These are phyloP conservation scores for Carpatolechia fugitivella DNA, from an alignment of 2,888 invertebrate genomes.

Conservation along the genomic window DNA sequence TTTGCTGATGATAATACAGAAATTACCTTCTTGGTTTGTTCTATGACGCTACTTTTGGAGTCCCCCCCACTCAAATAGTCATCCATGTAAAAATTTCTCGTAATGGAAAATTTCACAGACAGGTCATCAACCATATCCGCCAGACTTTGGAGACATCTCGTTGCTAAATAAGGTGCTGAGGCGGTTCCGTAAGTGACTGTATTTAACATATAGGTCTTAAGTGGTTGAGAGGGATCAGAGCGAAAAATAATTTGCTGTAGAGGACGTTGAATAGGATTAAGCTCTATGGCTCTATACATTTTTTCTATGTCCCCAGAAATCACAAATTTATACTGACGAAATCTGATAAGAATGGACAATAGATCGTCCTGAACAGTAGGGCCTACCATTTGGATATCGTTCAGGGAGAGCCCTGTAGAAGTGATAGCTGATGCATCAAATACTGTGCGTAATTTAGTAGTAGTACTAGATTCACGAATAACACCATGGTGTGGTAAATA, in stretches of 20 bases:
- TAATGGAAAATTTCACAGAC: background rate
- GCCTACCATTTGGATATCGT: background rate
- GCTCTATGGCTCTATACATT: constrained; percentile 8
- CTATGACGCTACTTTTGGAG: background rate
- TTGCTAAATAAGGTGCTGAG: constrained; percentile 23
- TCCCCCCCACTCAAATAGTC: background rate
- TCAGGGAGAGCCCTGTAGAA: background rate
- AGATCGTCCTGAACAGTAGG: constrained; percentile 2
- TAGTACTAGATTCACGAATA: background rate
- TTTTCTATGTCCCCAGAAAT: constrained; percentile 8
- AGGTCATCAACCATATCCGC: background rate
- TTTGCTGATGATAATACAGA: background rate
- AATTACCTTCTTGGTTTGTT: background rate
- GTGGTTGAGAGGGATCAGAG: constrained; percentile 11
- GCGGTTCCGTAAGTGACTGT: constrained; percentile 30
- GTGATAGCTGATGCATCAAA: background rate
- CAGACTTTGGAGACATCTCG: background rate
- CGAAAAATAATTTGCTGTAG: constrained; percentile 28
- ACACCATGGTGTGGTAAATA: background rate
- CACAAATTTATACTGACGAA: constrained; percentile 8
- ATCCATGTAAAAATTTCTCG: background rate
- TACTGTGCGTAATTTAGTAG: background rate
- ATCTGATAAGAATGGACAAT: background rate
- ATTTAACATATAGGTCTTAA: constrained; percentile 23
- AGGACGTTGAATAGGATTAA: constrained; percentile 10